A percentile compares a stretch with the other conserved stretches of the same genome.
phyloP scores from a whole-genome alignment of 2,113 vertebrate species.

The Phyllopteryx taeniolatus region DNA sequence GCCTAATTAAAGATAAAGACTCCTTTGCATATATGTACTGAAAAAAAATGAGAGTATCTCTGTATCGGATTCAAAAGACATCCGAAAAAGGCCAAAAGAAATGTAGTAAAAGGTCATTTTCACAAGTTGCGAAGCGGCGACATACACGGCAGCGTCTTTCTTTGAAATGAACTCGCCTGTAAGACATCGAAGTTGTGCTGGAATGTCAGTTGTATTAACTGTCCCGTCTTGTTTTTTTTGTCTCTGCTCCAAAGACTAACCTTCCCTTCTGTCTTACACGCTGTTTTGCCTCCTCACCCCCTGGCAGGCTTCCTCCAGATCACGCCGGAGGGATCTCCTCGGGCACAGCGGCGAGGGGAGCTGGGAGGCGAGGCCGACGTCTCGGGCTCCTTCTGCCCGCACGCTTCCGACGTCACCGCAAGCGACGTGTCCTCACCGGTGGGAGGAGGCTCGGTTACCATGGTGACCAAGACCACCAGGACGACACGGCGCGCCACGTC shows the following conservation, averaged over 20 bases:
- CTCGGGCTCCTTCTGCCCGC: constrained; percentile 69
- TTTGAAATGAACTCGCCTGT: no score
- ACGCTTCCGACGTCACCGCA: constrained; percentile 72
- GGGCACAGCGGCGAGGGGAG: constrained; percentile 55
- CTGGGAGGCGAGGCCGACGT: constrained; percentile 58
- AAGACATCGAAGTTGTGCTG: no score
- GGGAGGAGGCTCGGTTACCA: constrained; percentile 47
- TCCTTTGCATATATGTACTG: no score
- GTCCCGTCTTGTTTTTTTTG: constrained; percentile 26
- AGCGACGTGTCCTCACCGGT: constrained; percentile 47
- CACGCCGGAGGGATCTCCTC: constrained; percentile 68
- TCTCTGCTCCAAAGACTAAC: constrained; percentile 49
- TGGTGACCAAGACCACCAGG: constrained; percentile 63
- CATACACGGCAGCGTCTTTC: no score
- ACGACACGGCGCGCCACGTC: constrained; percentile 55
- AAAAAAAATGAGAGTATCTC: no score
- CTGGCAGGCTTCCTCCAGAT: constrained; percentile 65
- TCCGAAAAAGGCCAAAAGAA: no score
- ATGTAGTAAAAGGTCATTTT: no score
- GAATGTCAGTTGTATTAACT: constrained; percentile 9
- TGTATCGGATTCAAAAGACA: no score
- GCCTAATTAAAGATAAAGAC: no score
- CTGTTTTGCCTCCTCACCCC: constrained; percentile 5
- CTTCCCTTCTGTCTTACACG: constrained; percentile 24
- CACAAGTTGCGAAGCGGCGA: no score